These are phyloP conservation scores for Hypolimnas misippus DNA, from an alignment of 2,888 invertebrate species.

Conservation along the genomic window DNA sequence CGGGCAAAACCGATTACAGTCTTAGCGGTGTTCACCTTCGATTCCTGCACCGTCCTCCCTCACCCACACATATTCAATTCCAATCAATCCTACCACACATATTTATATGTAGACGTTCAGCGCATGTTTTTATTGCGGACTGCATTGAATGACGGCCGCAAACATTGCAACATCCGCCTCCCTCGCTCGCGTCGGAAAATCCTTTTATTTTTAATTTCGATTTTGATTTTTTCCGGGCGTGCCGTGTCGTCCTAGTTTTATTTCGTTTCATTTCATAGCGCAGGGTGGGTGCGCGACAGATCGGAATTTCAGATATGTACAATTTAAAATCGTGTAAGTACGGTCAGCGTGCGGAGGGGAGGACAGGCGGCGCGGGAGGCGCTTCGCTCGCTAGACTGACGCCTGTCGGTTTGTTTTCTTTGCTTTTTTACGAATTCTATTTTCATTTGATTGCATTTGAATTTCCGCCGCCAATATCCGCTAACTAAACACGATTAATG, in stretches of 20 bases:
- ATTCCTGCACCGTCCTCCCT: slow-evolving; percentile 57
- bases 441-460: slow-evolving; percentile 85
- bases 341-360: slow-evolving; percentile 69
- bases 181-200: slow-evolving; percentile 70
- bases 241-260: slow-evolving; percentile 78
- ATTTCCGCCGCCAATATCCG: slow-evolving; percentile 84
- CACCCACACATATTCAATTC: slow-evolving; percentile 80
- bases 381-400: slow-evolving; percentile 78
- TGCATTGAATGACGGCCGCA: slow-evolving; percentile 82
- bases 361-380: slow-evolving; percentile 57
- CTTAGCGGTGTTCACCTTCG: slow-evolving; percentile 82
- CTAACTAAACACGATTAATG: slow-evolving; percentile 85
- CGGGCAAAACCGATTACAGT: slow-evolving; percentile 83
- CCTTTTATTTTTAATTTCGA: slow-evolving; percentile 83
- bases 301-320: slow-evolving; percentile 85
- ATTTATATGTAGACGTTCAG: slow-evolving; percentile 77
- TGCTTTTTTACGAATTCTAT: slow-evolving; percentile 82
- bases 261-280: slow-evolving; percentile 84
- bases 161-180: slow-evolving; percentile 77
- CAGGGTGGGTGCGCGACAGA: slow-evolving; percentile 82
- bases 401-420: slow-evolving; percentile 83
- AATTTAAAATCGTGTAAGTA: slow-evolving; percentile 85
- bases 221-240: slow-evolving; percentile 82
- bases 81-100: slow-evolving; percentile 82
- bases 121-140: slow-evolving; percentile 80